A percentile compares a stretch with the other conserved stretches of the same genome.
phyloP scores from a whole-genome alignment of 2,888 invertebrate species.

The Monopis laevigella region DNA sequence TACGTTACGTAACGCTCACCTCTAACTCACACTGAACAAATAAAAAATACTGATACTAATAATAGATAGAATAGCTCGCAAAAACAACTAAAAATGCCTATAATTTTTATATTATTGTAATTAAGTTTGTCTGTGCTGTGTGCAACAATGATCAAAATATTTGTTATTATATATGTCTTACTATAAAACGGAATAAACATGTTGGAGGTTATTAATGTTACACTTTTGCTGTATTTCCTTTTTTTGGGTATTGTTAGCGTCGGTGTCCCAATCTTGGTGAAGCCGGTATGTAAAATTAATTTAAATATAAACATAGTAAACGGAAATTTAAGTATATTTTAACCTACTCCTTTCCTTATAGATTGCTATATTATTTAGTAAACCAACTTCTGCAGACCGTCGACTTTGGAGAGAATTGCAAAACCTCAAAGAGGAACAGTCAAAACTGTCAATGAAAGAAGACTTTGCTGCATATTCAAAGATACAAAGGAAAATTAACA shows the following conservation, averaged over 20 bases:
- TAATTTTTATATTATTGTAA: too few species aligned
- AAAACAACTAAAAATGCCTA: too few species aligned
- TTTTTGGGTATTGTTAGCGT: constrained; percentile 53
- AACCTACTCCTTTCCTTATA: background rate
- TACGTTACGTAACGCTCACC: too few species aligned
- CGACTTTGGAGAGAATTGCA: constrained; percentile 41
- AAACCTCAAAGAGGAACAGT: constrained; percentile 53
- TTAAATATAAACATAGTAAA: too few species aligned
- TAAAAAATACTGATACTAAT: too few species aligned
- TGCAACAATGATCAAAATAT: too few species aligned
- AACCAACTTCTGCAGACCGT: constrained; percentile 50
- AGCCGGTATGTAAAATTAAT: constrained; percentile 49
- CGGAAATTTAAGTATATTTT: background rate
- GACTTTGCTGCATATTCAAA: constrained; percentile 69
- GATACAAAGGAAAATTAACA: constrained; percentile 65
- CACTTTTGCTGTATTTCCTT: constrained; percentile 51
- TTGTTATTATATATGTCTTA: too few species aligned
- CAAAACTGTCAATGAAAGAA: constrained; percentile 61
- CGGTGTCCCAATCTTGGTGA: constrained; percentile 49
- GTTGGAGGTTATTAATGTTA: constrained; percentile 56
- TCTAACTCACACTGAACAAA: too few species aligned
- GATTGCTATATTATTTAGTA: constrained; percentile 39
- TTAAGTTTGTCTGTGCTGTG: too few species aligned
- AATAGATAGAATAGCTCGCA: too few species aligned
- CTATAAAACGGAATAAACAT: too few species aligned